A percentile compares a stretch with the other conserved stretches of the same genome.
Evolutionary conservation across 2,797 vertebrate species (phyloP).

Genomic region (Hippoglossus hippoglossus): DNA sequence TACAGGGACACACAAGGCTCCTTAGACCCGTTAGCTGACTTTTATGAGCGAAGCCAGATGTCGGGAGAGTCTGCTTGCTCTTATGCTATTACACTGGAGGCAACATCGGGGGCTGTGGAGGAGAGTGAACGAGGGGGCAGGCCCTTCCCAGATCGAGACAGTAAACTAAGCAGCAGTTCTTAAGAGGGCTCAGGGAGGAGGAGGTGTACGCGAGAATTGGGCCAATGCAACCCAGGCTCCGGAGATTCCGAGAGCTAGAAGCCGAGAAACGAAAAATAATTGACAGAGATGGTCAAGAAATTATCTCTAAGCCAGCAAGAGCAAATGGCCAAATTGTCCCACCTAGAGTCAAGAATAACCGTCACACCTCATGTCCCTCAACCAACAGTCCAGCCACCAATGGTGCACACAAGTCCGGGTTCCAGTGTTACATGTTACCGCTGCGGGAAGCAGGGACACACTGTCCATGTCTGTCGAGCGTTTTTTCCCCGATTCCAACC

Average conservation of each 20-base stretch:
- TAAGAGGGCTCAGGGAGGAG: constrained; percentile 43
- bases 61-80: constrained; percentile 37
- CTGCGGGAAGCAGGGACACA: not conserved
- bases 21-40: constrained; percentile 47
- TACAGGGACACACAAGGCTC: constrained; percentile 43
- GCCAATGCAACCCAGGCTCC: constrained; percentile 20
- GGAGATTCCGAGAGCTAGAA: constrained; percentile 48
- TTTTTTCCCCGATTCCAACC: not conserved
- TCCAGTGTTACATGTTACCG: not conserved
- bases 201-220: constrained; percentile 39
- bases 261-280: constrained; percentile 37
- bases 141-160: constrained; percentile 42
- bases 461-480: not conserved
- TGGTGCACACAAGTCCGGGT: not conserved
- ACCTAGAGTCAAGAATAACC: constrained; percentile 21
- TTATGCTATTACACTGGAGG: constrained; percentile 51
- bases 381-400: not conserved
- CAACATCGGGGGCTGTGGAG: constrained; percentile 32
- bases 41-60: constrained; percentile 47
- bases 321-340: constrained; percentile 25
- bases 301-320: constrained; percentile 27
- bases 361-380: not conserved
- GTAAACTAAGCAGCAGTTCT: constrained; percentile 49
- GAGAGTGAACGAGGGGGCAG: constrained; percentile 27
- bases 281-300: constrained; percentile 24